A percentile compares a stretch with the other conserved stretches of the same genome.
Conservation (phyloP, 30 jellyfish, hydroid and myxozoan species). For the Chrysaora quinquecirrha region DNA sequence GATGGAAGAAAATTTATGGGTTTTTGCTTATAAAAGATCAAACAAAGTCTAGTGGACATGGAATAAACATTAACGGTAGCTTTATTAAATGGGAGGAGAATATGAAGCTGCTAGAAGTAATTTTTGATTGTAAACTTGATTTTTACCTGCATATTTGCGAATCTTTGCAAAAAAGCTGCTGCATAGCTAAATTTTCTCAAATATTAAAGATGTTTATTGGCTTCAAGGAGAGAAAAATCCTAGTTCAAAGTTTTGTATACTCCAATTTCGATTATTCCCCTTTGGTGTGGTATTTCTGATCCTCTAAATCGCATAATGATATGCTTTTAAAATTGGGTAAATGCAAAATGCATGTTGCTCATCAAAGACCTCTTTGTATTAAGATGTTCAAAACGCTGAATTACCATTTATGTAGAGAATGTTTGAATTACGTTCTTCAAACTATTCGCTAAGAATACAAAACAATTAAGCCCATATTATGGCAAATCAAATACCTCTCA, state of each 20-base stretch:
- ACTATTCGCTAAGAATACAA: neutral
- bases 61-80: conserved; percentile 6
- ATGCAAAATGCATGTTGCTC: no score
- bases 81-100: neutral
- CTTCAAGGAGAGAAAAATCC: neutral
- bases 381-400: neutral
- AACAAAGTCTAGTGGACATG: conserved; percentile 1
- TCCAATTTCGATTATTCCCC: conserved; percentile 17
- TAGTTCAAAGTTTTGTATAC: conserved; percentile 24
- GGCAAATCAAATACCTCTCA: neutral
- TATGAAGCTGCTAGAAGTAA: conserved; percentile 26
- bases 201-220: neutral
- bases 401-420: neutral
- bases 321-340: no score
- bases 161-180: conserved; percentile 6
- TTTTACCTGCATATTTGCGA: conserved; percentile 8
- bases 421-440: neutral
- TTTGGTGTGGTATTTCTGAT: conserved; percentile 22
- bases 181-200: conserved; percentile 15
- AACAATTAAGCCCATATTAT: neutral
- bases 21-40: neutral
- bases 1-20: conserved; percentile 18
- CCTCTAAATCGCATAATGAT: neutral
- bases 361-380: neutral
- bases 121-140: conserved; percentile 1